Conservation (phyloP, 2,888 invertebrate species). For the Epirrhoe alternata region DNA sequence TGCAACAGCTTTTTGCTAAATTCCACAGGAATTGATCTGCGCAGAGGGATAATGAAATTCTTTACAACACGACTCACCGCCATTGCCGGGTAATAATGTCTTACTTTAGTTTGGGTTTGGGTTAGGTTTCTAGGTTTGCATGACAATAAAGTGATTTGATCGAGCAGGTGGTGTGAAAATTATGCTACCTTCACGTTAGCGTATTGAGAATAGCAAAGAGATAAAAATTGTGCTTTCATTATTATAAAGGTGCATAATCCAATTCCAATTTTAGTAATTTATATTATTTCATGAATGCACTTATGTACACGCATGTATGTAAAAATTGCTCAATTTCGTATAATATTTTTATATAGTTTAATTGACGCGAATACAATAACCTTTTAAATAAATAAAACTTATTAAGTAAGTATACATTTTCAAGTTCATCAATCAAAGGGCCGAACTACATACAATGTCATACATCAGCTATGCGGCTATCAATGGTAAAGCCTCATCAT, state of each 20-base stretch:
- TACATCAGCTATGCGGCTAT: neutral
- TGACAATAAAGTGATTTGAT: too few species aligned
- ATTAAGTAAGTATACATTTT: neutral
- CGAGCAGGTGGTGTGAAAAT: too few species aligned
- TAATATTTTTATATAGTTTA: constrained; percentile 13
- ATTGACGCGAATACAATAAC: constrained; percentile 23
- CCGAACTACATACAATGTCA: too few species aligned
- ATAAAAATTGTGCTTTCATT: constrained; percentile 34
- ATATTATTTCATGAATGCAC: constrained; percentile 5
- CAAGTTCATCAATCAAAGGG: neutral
- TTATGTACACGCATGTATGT: constrained; percentile 22
- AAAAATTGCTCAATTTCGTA: constrained; percentile 31
- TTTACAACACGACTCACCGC: too few species aligned
- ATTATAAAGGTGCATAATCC: constrained; percentile 35
- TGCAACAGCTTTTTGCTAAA: too few species aligned
- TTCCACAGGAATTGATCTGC: too few species aligned
- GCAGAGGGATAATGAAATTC: too few species aligned
- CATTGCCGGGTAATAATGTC: too few species aligned
- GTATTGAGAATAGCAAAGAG: constrained; percentile 25
- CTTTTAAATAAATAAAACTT: neutral
- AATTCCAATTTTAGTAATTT: constrained; percentile 29
- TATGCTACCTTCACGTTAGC: too few species aligned
- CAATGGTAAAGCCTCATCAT: neutral
- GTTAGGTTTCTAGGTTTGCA: too few species aligned
- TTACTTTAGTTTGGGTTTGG: too few species aligned